phyloP scores from a whole-genome alignment of 1,140 invertebrate genomes.

The Euura lappo region DNA sequence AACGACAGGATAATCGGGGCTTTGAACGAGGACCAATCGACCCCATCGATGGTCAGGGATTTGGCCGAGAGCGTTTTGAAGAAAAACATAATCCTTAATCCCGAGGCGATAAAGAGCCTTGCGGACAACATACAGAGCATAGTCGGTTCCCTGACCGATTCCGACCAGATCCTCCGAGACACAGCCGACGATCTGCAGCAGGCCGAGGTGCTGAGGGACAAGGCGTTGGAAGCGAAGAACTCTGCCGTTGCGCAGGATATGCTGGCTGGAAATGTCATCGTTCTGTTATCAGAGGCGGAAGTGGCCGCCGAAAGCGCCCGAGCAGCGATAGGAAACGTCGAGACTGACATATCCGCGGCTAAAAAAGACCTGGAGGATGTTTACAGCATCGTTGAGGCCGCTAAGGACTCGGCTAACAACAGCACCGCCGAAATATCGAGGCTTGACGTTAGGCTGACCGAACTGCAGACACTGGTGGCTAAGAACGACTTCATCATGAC shows the following conservation, averaged over 20 bases:
- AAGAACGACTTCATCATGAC: constrained; percentile 67
- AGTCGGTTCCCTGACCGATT: constrained; percentile 80
- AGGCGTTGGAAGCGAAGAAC: constrained; percentile 80
- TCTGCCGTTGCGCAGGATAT: constrained; percentile 27
- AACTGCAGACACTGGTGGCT: constrained; percentile 73
- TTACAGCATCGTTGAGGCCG: constrained; percentile 69
- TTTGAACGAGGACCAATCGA: constrained; percentile 71
- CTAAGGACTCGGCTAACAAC: constrained; percentile 70
- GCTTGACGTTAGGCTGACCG: constrained; percentile 67
- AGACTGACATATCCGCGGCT: constrained; percentile 74
- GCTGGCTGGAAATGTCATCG: constrained; percentile 64
- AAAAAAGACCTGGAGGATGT: constrained; percentile 70
- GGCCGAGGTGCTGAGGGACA: constrained; percentile 76
- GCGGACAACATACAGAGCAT: constrained; percentile 82
- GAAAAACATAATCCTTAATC: constrained; percentile 65
- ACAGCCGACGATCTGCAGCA: constrained; percentile 76
- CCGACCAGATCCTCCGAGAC: constrained; percentile 82
- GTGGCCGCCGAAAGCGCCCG: constrained; percentile 78
- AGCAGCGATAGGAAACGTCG: constrained; percentile 77
- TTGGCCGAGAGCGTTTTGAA: constrained; percentile 75
- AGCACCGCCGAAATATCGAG: constrained; percentile 69
- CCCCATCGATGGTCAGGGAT: constrained; percentile 75
- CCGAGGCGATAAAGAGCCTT: constrained; percentile 80
- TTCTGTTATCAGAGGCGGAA: constrained; percentile 69
- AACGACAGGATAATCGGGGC: constrained; percentile 76